A percentile compares a stretch with the other conserved stretches of the same genome.
phyloP scores from a whole-genome alignment of 2,797 vertebrate species.

The Platyrinchus mystaceus region DNA sequence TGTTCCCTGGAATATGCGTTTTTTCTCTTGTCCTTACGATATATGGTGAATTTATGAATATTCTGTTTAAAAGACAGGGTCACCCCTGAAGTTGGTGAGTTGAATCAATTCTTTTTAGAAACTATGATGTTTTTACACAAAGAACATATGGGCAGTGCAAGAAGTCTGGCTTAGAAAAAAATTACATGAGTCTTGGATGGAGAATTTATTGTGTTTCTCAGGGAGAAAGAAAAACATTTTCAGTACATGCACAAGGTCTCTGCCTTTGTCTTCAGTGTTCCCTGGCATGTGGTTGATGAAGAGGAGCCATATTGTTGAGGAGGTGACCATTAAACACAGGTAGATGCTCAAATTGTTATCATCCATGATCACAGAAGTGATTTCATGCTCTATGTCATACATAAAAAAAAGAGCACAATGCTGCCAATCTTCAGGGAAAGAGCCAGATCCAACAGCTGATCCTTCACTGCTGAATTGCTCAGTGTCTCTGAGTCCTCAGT shows the following conservation, averaged over 20 bases:
- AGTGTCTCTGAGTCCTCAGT: not conserved
- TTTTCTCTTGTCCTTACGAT: not conserved
- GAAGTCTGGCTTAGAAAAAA: not conserved
- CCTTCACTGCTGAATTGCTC: not conserved
- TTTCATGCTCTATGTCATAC: slow-evolving; percentile 28
- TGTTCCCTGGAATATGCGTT: not conserved
- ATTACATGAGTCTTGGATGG: not conserved
- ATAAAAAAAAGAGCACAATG: slow-evolving; percentile 51
- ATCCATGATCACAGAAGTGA: slow-evolving; percentile 1
- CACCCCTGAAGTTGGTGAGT: not conserved
- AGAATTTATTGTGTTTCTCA: not conserved
- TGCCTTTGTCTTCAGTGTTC: not conserved
- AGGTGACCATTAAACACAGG: slow-evolving; percentile 35
- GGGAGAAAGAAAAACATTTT: not conserved
- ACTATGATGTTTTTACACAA: not conserved
- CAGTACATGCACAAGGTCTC: not conserved
- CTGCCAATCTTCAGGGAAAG: slow-evolving; percentile 46
- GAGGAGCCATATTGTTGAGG: not conserved
- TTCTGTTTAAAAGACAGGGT: not conserved
- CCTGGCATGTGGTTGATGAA: not conserved
- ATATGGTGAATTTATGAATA: not conserved
- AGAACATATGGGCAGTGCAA: not conserved
- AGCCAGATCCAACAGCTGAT: slow-evolving; percentile 6
- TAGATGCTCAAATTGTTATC: slow-evolving; percentile 13
- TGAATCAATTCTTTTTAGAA: not conserved